A percentile compares a stretch with the other conserved stretches of the same genome.
Conservation (phyloP, 2,888 invertebrate genomes). For the Sesia bembeciformis region DNA sequence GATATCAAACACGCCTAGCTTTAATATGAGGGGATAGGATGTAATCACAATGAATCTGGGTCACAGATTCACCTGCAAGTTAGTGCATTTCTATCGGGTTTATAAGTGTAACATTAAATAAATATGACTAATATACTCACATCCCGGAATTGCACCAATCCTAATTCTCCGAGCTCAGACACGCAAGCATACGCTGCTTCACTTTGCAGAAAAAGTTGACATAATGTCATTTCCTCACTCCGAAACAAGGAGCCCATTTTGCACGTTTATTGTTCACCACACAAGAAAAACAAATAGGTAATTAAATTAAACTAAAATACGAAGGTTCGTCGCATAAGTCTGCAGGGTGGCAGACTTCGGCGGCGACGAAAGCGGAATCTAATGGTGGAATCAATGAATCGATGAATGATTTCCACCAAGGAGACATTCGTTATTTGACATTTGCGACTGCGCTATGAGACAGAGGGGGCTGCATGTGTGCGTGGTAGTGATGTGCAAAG, state of each 20-base stretch:
- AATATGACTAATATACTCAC: constrained; percentile 70
- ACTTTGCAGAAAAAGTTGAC: constrained; percentile 98
- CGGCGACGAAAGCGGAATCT: constrained; percentile 59
- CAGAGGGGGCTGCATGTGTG: too few species aligned
- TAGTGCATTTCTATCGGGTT: not conserved
- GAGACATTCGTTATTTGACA: too few species aligned
- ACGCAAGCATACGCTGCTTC: constrained; percentile 99
- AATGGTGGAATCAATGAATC: constrained; percentile 39
- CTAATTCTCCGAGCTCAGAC: constrained; percentile 97
- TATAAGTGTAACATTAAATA: not conserved
- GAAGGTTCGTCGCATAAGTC: constrained; percentile 51
- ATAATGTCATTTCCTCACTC: constrained; percentile 98
- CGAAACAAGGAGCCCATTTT: constrained; percentile 93
- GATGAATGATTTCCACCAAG: constrained; percentile 22
- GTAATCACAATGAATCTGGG: constrained; percentile 26
- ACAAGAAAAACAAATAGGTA: constrained; percentile 29
- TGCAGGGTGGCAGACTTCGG: constrained; percentile 5
- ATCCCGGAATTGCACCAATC: constrained; percentile 97
- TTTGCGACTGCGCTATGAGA: too few species aligned
- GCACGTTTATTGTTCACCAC: constrained; percentile 19
- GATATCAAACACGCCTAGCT: too few species aligned
- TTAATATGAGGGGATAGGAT: not conserved
- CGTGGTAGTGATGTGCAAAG: too few species aligned
- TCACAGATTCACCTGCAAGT: constrained; percentile 22
- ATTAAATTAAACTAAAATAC: constrained; percentile 14